phyloP scores from a whole-genome alignment of 2,797 vertebrate species.

The Paedocypris micromegethes region DNA sequence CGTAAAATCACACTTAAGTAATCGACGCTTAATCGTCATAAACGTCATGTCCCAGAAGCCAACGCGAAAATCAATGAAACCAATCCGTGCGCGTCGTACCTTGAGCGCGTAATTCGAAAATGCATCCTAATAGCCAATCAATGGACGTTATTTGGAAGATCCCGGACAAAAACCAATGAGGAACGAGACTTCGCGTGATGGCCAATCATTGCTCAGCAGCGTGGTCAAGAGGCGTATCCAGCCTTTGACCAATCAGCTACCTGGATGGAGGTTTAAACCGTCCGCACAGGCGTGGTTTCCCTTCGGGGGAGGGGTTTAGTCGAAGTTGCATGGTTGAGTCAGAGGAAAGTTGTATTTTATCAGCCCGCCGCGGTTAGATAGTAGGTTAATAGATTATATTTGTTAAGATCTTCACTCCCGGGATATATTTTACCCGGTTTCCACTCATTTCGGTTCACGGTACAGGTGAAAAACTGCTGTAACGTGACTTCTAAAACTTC shows the following conservation, averaged over 20 bases:
- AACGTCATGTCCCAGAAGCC: slow-evolving; percentile 59
- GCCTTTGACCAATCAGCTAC: slow-evolving; percentile 52
- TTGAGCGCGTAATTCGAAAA: slow-evolving; percentile 76
- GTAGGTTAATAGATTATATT: not conserved
- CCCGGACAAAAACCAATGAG: slow-evolving; percentile 54
- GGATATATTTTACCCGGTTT: not conserved
- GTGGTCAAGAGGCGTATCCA: slow-evolving; percentile 21
- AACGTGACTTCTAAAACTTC: not conserved
- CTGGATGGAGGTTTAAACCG: slow-evolving; percentile 68
- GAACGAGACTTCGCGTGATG: accelerated
- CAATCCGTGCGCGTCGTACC: slow-evolving; percentile 45
- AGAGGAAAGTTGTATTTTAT: slow-evolving; percentile 52
- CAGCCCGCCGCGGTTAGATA: slow-evolving; percentile 19
- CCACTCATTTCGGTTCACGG: not conserved
- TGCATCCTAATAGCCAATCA: slow-evolving; percentile 59
- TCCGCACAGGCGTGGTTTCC: slow-evolving; percentile 65
- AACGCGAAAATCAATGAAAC: slow-evolving; percentile 46
- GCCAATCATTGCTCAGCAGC: slow-evolving; percentile 50
- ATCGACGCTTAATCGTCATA: not conserved
- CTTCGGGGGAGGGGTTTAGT: slow-evolving; percentile 53
- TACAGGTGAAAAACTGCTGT: not conserved
- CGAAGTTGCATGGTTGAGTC: slow-evolving; percentile 58
- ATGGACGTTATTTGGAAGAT: slow-evolving; percentile 39
- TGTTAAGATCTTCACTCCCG: not conserved
- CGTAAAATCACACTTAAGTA: no score